Conservation (phyloP, 2,113 vertebrate species). For the Dolichotis patagonum region DNA sequence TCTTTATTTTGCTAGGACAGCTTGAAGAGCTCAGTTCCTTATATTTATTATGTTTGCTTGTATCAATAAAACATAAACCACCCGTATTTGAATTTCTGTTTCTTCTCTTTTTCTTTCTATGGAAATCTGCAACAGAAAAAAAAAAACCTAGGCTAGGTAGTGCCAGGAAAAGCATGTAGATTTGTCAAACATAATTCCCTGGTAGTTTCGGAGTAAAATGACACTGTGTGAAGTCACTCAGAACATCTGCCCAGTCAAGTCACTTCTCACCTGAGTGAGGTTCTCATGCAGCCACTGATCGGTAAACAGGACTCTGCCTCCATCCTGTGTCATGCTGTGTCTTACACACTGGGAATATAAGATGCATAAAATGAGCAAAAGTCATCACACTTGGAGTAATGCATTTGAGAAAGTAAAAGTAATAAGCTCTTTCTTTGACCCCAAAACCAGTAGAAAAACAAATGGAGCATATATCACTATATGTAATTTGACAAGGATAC, state of each 20-base stretch:
- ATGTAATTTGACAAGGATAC: neutral
- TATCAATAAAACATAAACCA: too few relatives aligned
- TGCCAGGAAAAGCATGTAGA: too few relatives aligned
- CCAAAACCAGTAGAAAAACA: neutral
- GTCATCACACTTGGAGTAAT: too few relatives aligned
- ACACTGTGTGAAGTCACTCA: neutral
- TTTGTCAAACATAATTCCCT: neutral
- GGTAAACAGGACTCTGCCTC: neutral
- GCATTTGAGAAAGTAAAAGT: too few relatives aligned
- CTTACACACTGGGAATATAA: neutral
- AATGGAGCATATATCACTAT: neutral
- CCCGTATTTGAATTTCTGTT: too few relatives aligned
- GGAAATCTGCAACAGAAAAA: neutral
- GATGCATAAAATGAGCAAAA: neutral
- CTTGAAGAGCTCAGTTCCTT: too few relatives aligned
- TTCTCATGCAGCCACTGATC: neutral
- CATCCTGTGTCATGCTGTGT: neutral
- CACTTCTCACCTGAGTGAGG: neutral
- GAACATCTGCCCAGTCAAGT: too few relatives aligned
- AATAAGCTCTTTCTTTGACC: neutral
- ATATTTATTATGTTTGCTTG: too few relatives aligned
- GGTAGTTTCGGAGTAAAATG: neutral
- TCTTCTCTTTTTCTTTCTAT: neutral
- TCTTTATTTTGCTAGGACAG: too few relatives aligned
- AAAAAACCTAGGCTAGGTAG: neutral